Base-by-base conservation (phyloP, 2,113 vertebrate species). In the Cebus imitator region DNA sequence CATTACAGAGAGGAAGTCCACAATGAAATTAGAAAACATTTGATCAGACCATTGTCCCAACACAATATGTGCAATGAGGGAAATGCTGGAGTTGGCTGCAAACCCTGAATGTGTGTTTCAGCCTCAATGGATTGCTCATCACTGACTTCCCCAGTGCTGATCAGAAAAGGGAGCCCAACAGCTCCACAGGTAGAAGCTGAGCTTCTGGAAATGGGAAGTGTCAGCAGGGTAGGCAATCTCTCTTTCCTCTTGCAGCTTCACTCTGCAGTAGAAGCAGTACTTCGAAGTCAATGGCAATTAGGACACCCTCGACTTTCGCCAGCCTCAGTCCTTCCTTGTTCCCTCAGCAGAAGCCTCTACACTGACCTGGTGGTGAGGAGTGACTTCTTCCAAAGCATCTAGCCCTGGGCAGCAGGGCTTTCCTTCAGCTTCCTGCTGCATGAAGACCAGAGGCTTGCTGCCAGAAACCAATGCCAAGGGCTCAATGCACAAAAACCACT, bases 11-110 rank as follows among this genome's bases (percentile, higher is more conserved):
- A 97, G 95, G 70, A 98, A 97, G 95, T 95, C 95, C 94, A 96
- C 96, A 96, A 78, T 95, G 96, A 97, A 97, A 97, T 96, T 87
- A 97, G 96, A 86, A 97, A 97, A 97, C 96, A 91, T 97, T 98
- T 97, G 94, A 97, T 98, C 96, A 93, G 85, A 87, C 73, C 97
- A 97, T 97, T 98, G 95, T 98, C 78, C 90, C 40, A 43, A 52
- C 92, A 97, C 97, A 98, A 98, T 97, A 75, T 2, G 3, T 90
- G 79, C 97, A 94, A 97, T 96, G 92, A 98, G 88, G 86, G 75
- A 93, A n/a, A 66, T 1, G 79, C 73, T 50, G 68, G 61, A 45
- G 57, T 84, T 96, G 96, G 97, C 96, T 93, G 79, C 82, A 97
- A 94, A 96, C 73, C 84, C 57, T 21, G 25, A 72, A 61, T 45